These are phyloP conservation scores for Psophia crepitans DNA, from an alignment of 2,113 vertebrate genomes.

Conservation along the genomic window DNA sequence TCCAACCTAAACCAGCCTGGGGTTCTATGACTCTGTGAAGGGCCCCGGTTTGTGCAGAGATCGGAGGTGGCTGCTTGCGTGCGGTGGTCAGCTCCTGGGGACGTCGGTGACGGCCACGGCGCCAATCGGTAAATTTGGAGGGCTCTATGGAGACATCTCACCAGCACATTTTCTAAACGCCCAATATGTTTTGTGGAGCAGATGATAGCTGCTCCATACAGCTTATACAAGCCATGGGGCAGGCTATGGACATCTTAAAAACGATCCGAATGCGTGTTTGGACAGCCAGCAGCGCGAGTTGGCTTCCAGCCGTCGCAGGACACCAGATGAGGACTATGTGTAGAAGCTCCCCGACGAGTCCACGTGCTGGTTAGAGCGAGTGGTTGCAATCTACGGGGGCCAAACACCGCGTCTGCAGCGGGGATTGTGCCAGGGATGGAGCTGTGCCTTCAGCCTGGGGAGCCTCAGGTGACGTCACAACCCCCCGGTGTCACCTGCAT, in stretches of 20 bases:
- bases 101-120: rapidly evolving
- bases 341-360: not conserved
- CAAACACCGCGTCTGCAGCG: not conserved
- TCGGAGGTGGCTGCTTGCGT: not conserved
- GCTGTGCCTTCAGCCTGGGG: not conserved
- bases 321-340: not conserved
- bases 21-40: too few relatives aligned
- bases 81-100: not conserved
- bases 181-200: not conserved
- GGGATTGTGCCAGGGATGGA: not conserved
- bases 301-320: not conserved
- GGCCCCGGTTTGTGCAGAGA: too few relatives aligned
- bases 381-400: not conserved
- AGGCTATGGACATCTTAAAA: not conserved
- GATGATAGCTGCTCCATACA: not conserved
- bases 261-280: not conserved
- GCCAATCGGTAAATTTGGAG: rapidly evolving
- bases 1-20: too few relatives aligned
- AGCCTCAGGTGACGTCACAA: rapidly evolving
- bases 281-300: not conserved
- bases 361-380: too few relatives aligned
- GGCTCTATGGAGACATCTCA: not conserved
- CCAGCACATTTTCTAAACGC: not conserved
- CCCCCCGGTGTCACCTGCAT: rapidly evolving
- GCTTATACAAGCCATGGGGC: not conserved